A percentile compares a stretch with the other conserved stretches of the same genome.
phyloP scores from a whole-genome alignment of 2,113 vertebrate species.

The Gopherus flavomarginatus region DNA sequence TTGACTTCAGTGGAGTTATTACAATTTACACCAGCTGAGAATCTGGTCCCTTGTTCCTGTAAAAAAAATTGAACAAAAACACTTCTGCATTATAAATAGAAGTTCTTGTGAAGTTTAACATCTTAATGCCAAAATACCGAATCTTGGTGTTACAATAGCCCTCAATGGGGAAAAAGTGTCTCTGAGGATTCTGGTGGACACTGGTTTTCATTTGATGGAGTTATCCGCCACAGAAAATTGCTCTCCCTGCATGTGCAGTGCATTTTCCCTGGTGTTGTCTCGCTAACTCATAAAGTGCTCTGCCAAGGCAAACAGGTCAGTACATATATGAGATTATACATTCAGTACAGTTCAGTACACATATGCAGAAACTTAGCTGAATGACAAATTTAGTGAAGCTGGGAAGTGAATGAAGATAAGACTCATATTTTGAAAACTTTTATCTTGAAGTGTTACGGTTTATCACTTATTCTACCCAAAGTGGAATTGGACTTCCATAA shows the following conservation, averaged over 20 bases:
- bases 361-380: not conserved
- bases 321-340: no score
- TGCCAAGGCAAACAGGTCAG: no score
- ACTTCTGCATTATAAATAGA: not conserved
- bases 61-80: not conserved
- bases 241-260: no score
- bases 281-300: no score
- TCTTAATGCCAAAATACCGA: not conserved
- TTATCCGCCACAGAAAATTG: not conserved
- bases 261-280: no score
- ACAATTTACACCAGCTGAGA: accelerated
- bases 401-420: not conserved
- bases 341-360: not conserved
- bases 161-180: not conserved
- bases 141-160: not conserved
- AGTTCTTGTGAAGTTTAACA: not conserved
- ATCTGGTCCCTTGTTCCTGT: not conserved
- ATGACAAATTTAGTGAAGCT: not conserved
- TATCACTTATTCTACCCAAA: not conserved
- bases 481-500: not conserved
- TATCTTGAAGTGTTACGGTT: not conserved
- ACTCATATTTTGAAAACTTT: not conserved
- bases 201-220: accelerated
- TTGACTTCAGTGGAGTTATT: not conserved
- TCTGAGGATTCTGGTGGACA: not conserved